Percentiles rank a stretch among this genome's conserved stretches.
These are phyloP conservation scores for Boloria euphrosyne DNA, from an alignment of 2,888 invertebrate species.

Conservation along the genomic window DNA sequence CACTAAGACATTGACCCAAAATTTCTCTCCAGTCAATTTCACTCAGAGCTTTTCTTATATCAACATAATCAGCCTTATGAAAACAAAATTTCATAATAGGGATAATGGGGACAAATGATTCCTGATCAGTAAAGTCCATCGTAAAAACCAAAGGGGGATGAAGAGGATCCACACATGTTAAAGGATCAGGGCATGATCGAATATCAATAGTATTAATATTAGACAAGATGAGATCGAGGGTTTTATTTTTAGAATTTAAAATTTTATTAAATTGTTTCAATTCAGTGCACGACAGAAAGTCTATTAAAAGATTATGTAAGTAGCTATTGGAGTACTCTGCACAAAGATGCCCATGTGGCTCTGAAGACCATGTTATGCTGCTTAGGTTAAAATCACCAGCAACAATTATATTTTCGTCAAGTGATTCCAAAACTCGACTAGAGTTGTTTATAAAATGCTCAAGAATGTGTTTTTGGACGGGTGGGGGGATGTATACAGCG, in stretches of 20 bases:
- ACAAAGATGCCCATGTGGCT: too few species aligned
- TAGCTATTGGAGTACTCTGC: too few species aligned
- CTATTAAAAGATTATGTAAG: not conserved
- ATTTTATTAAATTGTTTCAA: too few species aligned
- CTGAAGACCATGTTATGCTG: not conserved
- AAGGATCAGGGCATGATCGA: not conserved
- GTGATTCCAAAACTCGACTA: too few species aligned
- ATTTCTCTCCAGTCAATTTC: not conserved
- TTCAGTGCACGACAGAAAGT: not conserved
- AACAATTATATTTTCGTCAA: too few species aligned
- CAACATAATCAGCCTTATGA: conserved; percentile 2
- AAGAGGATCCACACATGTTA: not conserved
- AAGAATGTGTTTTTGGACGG: too few species aligned
- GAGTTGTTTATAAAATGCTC: too few species aligned
- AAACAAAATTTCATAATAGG: not conserved
- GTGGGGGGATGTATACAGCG: too few species aligned
- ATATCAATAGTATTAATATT: too few species aligned
- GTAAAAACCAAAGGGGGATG: conserved; percentile 11
- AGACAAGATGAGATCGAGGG: too few species aligned
- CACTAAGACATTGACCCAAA: not conserved
- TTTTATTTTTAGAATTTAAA: too few species aligned
- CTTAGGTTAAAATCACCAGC: not conserved
- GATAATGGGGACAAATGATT: not conserved
- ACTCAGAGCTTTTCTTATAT: not conserved
- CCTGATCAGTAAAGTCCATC: not conserved